Evolutionary conservation across 37 sponge, comb jelly and placozoan species (phyloP), one percentile per base, ranked within the genome.

Genomic region (Spongilla lacustris): DNA sequence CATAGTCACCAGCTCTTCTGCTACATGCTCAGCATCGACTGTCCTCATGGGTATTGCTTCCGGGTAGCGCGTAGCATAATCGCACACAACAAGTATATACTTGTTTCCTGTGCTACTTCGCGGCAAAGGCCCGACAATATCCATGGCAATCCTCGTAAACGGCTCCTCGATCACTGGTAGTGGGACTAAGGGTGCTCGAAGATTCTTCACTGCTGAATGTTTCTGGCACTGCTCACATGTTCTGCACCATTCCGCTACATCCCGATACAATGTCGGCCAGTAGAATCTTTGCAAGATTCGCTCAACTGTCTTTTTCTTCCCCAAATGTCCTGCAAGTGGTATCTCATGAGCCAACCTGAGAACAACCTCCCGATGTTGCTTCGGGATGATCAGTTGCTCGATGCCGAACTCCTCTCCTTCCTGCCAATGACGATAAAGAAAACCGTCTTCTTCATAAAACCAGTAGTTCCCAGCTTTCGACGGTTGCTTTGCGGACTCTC

Each of bases 71-170:
- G 86, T 90, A 17, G 86, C 82, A 71, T 85, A 90, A 48, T 85
- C 82, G 41, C 86, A 80, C 8, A 90, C 33, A 37, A 81, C 78
- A 22, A 85, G 71, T 23, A 90, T 72, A 36, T 74, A 90, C 35
- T 67, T 33, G 72, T 85, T 69, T 4, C 82, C 86, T 30, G 50
- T 4, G 10, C 67, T 67, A 23, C 70, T 86, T 26, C 80, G 34
- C 14, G 86, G 86, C 17, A 90, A 69, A 21, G 82, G 91, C 26
- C 91, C 91, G 17, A 90, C 83, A 37, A 85, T 73, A 71, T 90
- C 91, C 81, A 85, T 90, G 2, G 86, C 91, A 67, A 90, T 85
- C 34, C 82, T 41, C 36, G 46, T 48, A 72, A 85, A 90, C 74
- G 91, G 86, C 36, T 75, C 50, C 17, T 31, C 78, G 24, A 85